Evolutionary conservation across 2,888 invertebrate genomes (phyloP), one percentile per base, ranked within the genome.

Genomic region (Conistra vaccinii): DNA sequence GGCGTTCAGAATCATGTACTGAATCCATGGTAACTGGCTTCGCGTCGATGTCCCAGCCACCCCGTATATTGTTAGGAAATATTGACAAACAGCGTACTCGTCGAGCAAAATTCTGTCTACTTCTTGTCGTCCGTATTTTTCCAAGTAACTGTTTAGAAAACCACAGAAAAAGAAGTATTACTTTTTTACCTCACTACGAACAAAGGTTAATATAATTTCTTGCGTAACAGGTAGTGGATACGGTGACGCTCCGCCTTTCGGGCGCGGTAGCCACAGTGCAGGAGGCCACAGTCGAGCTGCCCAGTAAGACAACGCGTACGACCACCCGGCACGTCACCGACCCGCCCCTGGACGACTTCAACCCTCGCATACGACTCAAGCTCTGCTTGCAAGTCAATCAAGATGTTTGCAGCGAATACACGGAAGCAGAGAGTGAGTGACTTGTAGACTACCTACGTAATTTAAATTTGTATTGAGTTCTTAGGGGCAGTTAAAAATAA

Each of bases 401-500:
- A 70, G 98, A 98, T 74, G 98, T 98, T 85, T 98, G 99, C 94
- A 98, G 99, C 48, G 98, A 98, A 60, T 98, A 98, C 92, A 97
- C 98, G 0, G 98, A 98, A 91, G 99, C 99, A 42, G 98, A 98
- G 91, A 97, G 98, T 98, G 92, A 98, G 98, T 97, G 68, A 26
- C 20, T 51, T 45, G 35, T 69, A 65, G 10, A 39, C 42, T 29
- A 58, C 17, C 39, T n/a, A 35, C 14, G 48, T n/a, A 35, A 58
- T 70, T 51, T 26, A 6, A 29, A 35, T 45, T 23, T 65, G 23
- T 17, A 51, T 51, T 42, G 6, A 32, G n/a, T 48, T 29, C 2
- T 3, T n/a, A 12, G 1, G 14, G 12, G 12, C 20, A 51, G 29
- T 45, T 48, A 23, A 45, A 23, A 39, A 20, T n/a, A 51, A 53